Percentiles rank a stretch among this genome's conserved stretches.
Conservation (phyloP, 2,113 vertebrate genomes). For the Sebastes fasciatus region DNA sequence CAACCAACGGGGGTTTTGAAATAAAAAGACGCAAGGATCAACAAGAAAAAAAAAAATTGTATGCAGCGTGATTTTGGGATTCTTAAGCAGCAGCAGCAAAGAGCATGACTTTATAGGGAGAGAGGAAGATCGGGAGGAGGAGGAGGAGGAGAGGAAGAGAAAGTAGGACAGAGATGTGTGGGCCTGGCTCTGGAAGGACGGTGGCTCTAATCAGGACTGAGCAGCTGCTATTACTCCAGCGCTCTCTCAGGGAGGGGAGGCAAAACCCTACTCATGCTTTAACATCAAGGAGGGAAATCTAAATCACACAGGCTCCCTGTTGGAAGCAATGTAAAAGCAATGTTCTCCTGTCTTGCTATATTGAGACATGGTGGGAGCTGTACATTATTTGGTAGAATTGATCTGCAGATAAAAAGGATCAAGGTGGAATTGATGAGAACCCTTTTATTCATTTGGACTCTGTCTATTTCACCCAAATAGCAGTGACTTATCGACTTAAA, state of each 20-base stretch:
- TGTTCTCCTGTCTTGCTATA: constrained; percentile 13
- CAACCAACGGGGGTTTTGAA: constrained; percentile 7
- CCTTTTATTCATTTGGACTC: constrained; percentile 19
- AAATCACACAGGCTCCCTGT: constrained; percentile 48
- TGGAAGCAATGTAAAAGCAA: constrained; percentile 25
- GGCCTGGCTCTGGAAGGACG: constrained; percentile 69
- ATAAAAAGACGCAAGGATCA: constrained; percentile 13
- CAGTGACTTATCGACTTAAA: background rate
- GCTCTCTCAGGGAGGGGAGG: constrained; percentile 66
- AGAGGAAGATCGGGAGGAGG: constrained; percentile 28
- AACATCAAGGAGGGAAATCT: constrained; percentile 62
- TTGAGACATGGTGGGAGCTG: constrained; percentile 2
- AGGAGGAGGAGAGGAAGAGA: constrained; percentile 46
- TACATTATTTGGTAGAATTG: constrained; percentile 32
- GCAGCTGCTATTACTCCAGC: constrained; percentile 78
- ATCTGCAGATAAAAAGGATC: constrained; percentile 20
- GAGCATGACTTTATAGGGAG: constrained; percentile 49
- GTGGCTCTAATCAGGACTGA: constrained; percentile 76
- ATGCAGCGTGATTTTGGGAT: constrained; percentile 35
- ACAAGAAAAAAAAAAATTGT: background rate
- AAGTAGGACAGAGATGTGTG: constrained; percentile 81
- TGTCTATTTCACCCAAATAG: background rate
- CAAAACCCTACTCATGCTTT: constrained; percentile 66
- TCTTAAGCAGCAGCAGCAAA: constrained; percentile 44
- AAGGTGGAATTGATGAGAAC: background rate